A percentile compares a stretch with the other conserved stretches of the same genome.
These are phyloP conservation scores for Papilio aristodemus DNA, from an alignment of 1,140 invertebrate genomes.

Conservation along the genomic window DNA sequence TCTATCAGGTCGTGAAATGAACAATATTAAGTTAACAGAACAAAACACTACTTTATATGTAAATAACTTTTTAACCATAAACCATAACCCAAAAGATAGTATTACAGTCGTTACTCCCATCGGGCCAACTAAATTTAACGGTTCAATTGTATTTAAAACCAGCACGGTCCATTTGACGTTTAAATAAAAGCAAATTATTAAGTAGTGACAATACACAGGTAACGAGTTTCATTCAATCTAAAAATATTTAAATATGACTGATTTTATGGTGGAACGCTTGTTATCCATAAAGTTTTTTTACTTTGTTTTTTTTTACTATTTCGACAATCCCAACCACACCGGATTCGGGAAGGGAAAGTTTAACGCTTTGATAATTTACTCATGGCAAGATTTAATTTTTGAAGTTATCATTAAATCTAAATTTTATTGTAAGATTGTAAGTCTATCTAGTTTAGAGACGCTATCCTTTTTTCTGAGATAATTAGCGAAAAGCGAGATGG, in stretches of 20 bases:
- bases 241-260: neutral
- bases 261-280: neutral
- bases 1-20: neutral
- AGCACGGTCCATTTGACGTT: neutral
- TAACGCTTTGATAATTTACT: too few relatives aligned
- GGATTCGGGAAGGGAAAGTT: too few relatives aligned
- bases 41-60: slow-evolving; percentile 1
- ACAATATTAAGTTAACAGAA: slow-evolving; percentile 6
- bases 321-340: too few relatives aligned
- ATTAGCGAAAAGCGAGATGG: too few relatives aligned
- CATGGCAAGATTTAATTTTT: too few relatives aligned
- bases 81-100: neutral
- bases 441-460: too few relatives aligned
- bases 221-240: neutral
- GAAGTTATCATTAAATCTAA: too few relatives aligned
- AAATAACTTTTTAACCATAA: slow-evolving; percentile 3
- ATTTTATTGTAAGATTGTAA: too few relatives aligned
- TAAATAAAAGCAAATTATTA: slow-evolving; percentile 3
- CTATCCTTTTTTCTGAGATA: too few relatives aligned
- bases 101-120: slow-evolving; percentile 4
- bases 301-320: too few relatives aligned
- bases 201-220: neutral
- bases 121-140: slow-evolving; percentile 11
- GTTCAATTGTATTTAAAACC: neutral
- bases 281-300: neutral